Percentiles rank a stretch among this genome's conserved stretches.
Evolutionary conservation across 2,888 invertebrate species (phyloP).

Genomic region (Sarcophaga variegata): DNA sequence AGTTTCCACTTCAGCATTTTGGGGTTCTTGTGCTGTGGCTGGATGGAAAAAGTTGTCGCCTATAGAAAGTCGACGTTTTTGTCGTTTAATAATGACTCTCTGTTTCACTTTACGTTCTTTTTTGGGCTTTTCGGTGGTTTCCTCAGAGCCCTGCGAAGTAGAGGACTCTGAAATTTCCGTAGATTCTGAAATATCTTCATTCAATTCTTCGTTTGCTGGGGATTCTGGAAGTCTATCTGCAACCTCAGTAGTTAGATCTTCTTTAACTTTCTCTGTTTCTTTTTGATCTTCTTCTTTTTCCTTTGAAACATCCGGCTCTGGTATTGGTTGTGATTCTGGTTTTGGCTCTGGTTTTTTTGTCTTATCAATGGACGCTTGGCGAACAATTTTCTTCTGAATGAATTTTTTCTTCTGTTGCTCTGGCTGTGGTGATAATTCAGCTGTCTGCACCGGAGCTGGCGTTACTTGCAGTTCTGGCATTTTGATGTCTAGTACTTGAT

Average conservation of each 20-base stretch:
- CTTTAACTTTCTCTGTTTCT: conserved; percentile 47
- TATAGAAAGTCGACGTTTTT: conserved; percentile 79
- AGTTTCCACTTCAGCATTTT: conserved; percentile 77
- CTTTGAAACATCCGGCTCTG: conserved; percentile 25
- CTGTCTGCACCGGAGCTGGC: conserved; percentile 74
- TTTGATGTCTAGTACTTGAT: neutral
- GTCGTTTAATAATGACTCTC: conserved; percentile 80
- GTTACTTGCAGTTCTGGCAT: conserved; percentile 79
- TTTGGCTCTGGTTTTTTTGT: conserved; percentile 45
- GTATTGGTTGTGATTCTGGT: no score
- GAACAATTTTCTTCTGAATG: conserved; percentile 74
- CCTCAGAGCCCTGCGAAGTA: conserved; percentile 31
- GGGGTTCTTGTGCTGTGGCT: conserved; percentile 45
- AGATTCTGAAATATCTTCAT: conserved; percentile 54
- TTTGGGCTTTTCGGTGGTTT: conserved; percentile 69
- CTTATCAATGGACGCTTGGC: conserved; percentile 73
- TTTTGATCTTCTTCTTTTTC: neutral
- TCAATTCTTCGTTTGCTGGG: neutral
- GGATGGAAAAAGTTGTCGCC: conserved; percentile 74
- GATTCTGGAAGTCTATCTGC: neutral
- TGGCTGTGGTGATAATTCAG: conserved; percentile 72
- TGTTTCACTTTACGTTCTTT: conserved; percentile 78
- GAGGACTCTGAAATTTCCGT: conserved; percentile 50
- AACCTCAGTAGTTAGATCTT: neutral
- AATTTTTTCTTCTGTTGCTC: conserved; percentile 75